These are phyloP conservation scores for Epistrophe grossulariae DNA, from an alignment of 2,888 invertebrate genomes.

Conservation along the genomic window DNA sequence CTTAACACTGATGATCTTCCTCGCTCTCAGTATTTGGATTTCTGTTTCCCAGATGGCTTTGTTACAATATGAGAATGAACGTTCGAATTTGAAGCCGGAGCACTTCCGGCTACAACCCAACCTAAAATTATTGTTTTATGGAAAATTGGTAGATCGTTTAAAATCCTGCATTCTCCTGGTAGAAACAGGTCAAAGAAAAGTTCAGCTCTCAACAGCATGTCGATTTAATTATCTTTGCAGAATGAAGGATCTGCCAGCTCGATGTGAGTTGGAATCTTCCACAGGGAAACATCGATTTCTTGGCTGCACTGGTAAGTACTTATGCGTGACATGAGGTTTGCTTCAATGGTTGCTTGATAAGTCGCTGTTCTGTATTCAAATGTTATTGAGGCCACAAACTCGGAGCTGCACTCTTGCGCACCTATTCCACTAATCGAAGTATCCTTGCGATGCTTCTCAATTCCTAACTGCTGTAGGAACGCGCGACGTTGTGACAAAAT, in stretches of 20 bases:
- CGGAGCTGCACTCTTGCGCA: background rate
- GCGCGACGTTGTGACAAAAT: background rate
- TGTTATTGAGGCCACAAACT: too few relatives aligned
- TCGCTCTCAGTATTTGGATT: slow-evolving; percentile 7
- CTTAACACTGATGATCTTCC: slow-evolving; percentile 29
- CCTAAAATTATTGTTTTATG: background rate
- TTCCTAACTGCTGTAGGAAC: too few relatives aligned
- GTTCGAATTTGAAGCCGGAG: slow-evolving; percentile 1
- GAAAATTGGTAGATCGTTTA: background rate
- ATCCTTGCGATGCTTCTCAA: background rate
- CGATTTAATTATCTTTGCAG: too few relatives aligned
- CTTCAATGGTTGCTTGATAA: background rate
- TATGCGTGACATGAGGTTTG: background rate
- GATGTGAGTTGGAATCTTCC: background rate
- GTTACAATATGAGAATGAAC: background rate
- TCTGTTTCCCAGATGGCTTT: background rate
- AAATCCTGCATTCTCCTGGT: slow-evolving; percentile 2
- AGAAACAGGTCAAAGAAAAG: too few relatives aligned
- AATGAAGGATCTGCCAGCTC: too few relatives aligned
- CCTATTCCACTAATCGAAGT: background rate
- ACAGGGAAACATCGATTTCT: background rate
- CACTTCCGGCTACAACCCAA: background rate
- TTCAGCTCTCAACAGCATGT: too few relatives aligned
- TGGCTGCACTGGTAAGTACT: background rate
- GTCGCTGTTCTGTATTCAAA: background rate